Conservation (phyloP, 2,797 vertebrate genomes). For the Malurus leucopterus region DNA sequence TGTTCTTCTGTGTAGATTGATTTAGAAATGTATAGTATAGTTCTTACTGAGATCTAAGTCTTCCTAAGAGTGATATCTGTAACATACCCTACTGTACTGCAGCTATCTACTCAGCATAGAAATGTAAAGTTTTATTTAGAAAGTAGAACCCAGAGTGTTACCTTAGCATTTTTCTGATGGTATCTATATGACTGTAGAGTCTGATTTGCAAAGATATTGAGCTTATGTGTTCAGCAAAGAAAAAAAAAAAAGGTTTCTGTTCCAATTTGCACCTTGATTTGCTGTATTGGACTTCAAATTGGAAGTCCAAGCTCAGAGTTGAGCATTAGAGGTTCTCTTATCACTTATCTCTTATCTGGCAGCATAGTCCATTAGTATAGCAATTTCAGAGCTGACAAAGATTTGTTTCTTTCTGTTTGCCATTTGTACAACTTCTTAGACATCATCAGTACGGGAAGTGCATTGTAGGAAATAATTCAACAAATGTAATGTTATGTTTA, state of each 20-base stretch:
- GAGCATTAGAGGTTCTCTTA: neutral
- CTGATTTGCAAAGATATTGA: neutral
- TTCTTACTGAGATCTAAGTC: neutral
- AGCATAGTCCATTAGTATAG: neutral
- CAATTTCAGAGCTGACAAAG: neutral
- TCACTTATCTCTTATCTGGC: neutral
- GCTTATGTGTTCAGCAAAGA: neutral
- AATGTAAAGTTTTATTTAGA: neutral
- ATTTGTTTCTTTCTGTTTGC: neutral
- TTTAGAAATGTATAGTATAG: neutral
- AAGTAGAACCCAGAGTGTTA: neutral
- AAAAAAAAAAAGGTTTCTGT: neutral
- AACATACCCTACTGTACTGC: neutral
- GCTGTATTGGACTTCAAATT: neutral
- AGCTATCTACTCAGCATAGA: neutral
- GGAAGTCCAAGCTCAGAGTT: neutral
- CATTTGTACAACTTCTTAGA: neutral
- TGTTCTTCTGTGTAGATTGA: neutral
- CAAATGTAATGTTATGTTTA: neutral
- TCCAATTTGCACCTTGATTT: neutral
- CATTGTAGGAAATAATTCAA: neutral
- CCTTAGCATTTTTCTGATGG: neutral
- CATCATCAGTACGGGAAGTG: neutral
- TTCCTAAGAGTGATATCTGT: neutral
- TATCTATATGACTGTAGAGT: neutral